These are phyloP conservation scores for Diplogasteroides magnus DNA, from an alignment of 1,140 invertebrate species.

Conservation along the genomic window DNA sequence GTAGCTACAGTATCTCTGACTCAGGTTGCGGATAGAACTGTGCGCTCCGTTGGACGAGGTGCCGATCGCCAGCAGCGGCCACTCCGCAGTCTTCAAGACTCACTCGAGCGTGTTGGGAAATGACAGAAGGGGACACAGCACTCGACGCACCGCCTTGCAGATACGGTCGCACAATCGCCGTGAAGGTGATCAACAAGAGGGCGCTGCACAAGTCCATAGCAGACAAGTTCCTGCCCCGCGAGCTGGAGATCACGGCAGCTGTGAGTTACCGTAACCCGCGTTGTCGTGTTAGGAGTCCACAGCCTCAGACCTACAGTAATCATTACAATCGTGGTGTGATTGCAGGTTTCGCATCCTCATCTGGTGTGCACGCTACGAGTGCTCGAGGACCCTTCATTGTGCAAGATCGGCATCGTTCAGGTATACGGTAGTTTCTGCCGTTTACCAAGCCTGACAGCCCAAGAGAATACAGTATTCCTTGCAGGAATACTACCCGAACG, in stretches of 20 bases:
- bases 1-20: not conserved
- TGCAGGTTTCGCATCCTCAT: not conserved
- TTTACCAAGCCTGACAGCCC: too few species aligned
- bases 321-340: not conserved
- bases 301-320: not conserved
- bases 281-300: not conserved
- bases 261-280: not conserved
- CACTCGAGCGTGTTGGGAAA: slow-evolving; percentile 11
- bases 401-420: not conserved
- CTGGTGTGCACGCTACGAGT: not conserved
- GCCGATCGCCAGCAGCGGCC: slow-evolving; percentile 11
- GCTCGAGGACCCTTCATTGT: not conserved
- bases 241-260: slow-evolving; percentile 17
- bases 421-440: too few species aligned
- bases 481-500: slow-evolving; percentile 15
- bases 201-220: slow-evolving; percentile 8
- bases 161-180: slow-evolving; percentile 7
- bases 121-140: too few species aligned
- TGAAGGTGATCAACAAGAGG: slow-evolving; percentile 18
- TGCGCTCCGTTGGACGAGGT: not conserved
- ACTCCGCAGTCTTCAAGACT: slow-evolving; percentile 18
- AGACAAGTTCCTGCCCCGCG: slow-evolving; percentile 25
- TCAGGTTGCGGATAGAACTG: not conserved
- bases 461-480: too few species aligned
- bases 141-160: not conserved